These are phyloP conservation scores for Drosophila ercepeae DNA, from an alignment of 1,140 invertebrate genomes.

Conservation along the genomic window DNA sequence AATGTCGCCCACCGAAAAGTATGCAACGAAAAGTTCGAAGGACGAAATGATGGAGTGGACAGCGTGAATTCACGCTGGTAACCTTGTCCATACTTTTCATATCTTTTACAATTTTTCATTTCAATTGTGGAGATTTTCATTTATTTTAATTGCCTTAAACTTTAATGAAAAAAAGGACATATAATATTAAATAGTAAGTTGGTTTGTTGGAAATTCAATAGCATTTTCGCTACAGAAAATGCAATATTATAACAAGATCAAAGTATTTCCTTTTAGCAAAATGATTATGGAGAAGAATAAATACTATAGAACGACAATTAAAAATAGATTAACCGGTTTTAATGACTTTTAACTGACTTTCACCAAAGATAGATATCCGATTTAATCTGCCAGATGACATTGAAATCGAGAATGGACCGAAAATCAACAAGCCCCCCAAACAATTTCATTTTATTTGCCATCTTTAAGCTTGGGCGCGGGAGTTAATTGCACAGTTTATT, in stretches of 20 bases:
- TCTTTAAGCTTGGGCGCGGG: conserved; percentile 27
- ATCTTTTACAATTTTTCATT: neutral
- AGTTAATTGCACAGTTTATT: conserved; percentile 76
- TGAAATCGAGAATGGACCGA: neutral
- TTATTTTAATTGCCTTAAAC: neutral
- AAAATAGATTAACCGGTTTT: too few relatives aligned
- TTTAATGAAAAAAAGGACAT: neutral
- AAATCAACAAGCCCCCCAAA: neutral
- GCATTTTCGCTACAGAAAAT: too few relatives aligned
- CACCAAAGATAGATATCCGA: neutral
- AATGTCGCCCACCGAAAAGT: conserved; percentile 53
- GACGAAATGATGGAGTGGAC: neutral
- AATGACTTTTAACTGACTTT: too few relatives aligned
- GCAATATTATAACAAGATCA: too few relatives aligned
- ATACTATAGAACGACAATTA: too few relatives aligned
- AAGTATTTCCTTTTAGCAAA: too few relatives aligned
- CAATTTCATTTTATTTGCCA: neutral
- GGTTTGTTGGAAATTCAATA: neutral
- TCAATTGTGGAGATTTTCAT: neutral
- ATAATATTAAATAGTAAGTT: neutral
- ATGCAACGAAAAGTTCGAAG: conserved; percentile 44
- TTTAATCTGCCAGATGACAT: too few relatives aligned
- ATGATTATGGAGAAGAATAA: too few relatives aligned
- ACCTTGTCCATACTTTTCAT: neutral
- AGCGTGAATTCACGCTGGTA: neutral